These are phyloP conservation scores for Diaperis boleti DNA, from an alignment of 2,888 invertebrate genomes.

Conservation along the genomic window DNA sequence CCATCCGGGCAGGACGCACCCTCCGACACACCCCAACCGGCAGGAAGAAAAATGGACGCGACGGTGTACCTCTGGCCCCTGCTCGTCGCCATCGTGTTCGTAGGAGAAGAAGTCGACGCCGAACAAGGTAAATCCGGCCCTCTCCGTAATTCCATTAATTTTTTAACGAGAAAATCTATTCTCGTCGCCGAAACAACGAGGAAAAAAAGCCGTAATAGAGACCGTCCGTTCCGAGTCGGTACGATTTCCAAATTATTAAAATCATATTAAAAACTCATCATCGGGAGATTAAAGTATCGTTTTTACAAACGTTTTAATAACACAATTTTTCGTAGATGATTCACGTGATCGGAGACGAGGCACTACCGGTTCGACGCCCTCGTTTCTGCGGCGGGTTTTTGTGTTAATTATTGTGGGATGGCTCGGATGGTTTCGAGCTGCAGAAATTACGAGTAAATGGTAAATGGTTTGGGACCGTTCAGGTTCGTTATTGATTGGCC, in stretches of 20 bases:
- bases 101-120: conserved; percentile 6
- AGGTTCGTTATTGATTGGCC: too few species aligned
- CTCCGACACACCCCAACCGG: neutral
- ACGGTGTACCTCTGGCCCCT: conserved; percentile 53
- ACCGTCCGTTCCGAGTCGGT: neutral
- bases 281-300: conserved; percentile 7
- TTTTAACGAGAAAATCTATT: neutral
- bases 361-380: too few species aligned
- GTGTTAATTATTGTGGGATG: too few species aligned
- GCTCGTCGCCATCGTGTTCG: neutral
- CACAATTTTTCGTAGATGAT: conserved; percentile 2
- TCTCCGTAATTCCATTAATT: neutral
- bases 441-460: too few species aligned
- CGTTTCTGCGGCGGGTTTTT: too few species aligned
- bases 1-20: conserved; percentile 30
- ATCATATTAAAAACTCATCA: conserved; percentile 20
- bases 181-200: too few species aligned
- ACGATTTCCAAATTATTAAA: conserved; percentile 13
- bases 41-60: conserved; percentile 52
- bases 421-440: too few species aligned
- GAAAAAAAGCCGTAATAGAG: neutral
- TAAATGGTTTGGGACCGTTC: too few species aligned
- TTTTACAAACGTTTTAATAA: conserved; percentile 5
- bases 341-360: neutral
- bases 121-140: conserved; percentile 25